A percentile compares a stretch with the other conserved stretches of the same genome.
Evolutionary conservation across 2,113 vertebrate genomes (phyloP).

Genomic region (Bufo gargarizans): DNA sequence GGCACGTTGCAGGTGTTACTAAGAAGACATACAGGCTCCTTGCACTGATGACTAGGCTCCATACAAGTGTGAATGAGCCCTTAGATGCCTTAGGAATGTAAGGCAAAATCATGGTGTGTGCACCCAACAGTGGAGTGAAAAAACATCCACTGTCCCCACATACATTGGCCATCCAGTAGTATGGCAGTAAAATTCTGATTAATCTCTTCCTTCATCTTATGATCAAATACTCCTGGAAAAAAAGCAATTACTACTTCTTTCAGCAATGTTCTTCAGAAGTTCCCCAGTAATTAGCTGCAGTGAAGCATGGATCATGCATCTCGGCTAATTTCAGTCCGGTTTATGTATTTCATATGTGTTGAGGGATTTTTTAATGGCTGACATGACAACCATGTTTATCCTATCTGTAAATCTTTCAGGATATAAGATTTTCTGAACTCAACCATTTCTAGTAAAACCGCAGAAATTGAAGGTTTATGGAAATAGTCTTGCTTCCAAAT

Average conservation of each 20-base stretch:
- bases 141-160: too few species aligned
- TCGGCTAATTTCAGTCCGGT: neutral
- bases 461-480: conserved; percentile 29
- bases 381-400: neutral
- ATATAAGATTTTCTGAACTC: conserved; percentile 21
- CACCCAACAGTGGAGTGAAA: too few species aligned
- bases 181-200: too few species aligned
- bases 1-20: too few species aligned
- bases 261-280: neutral
- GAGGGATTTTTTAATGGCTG: neutral
- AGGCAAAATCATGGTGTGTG: too few species aligned
- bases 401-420: conserved; percentile 35
- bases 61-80: too few species aligned
- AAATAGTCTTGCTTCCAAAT: conserved; percentile 39
- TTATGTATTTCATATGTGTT: neutral
- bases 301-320: neutral
- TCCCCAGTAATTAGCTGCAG: neutral
- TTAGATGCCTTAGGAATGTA: too few species aligned
- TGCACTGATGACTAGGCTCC: too few species aligned
- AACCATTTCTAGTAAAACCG: conserved; percentile 20
- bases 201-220: too few species aligned
- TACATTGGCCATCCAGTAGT: too few species aligned
- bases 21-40: too few species aligned
- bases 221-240: neutral
- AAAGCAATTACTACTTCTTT: neutral